A percentile compares a stretch with the other conserved stretches of the same genome.
These are phyloP conservation scores for Mormyrops attenuatus DNA, from an alignment of 2,797 vertebrate species.

Conservation along the genomic window DNA sequence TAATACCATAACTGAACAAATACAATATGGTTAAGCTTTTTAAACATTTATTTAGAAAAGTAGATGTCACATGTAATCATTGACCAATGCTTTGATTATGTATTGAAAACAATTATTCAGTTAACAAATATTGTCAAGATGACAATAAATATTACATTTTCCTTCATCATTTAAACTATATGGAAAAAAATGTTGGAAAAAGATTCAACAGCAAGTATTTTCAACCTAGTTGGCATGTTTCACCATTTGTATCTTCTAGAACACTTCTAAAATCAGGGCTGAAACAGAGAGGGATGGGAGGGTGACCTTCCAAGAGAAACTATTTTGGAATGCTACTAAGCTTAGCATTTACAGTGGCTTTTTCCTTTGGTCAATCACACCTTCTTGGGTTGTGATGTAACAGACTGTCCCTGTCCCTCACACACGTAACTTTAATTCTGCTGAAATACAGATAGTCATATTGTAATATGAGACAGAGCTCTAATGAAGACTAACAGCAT, in stretches of 20 bases:
- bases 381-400: conserved; percentile 30
- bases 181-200: not conserved
- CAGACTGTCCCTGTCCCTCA: not conserved
- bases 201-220: not conserved
- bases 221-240: not conserved
- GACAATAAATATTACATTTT: not conserved
- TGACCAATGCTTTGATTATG: not conserved
- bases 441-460: conserved; percentile 19
- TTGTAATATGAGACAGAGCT: conserved; percentile 25
- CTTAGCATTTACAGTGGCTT: conserved; percentile 35
- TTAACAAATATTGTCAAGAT: not conserved
- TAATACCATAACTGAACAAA: not conserved
- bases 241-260: not conserved
- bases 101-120: not conserved
- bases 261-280: not conserved
- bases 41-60: not conserved
- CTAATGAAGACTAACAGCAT: conserved; percentile 26
- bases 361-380: conserved; percentile 37
- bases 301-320: conserved; percentile 21
- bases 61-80: not conserved
- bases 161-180: not conserved
- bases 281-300: not conserved
- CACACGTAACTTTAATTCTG: conserved; percentile 17
- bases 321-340: not conserved
- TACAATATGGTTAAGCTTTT: not conserved